phyloP scores from a whole-genome alignment of 2,888 invertebrate genomes.

The Dascillus cervinus region DNA sequence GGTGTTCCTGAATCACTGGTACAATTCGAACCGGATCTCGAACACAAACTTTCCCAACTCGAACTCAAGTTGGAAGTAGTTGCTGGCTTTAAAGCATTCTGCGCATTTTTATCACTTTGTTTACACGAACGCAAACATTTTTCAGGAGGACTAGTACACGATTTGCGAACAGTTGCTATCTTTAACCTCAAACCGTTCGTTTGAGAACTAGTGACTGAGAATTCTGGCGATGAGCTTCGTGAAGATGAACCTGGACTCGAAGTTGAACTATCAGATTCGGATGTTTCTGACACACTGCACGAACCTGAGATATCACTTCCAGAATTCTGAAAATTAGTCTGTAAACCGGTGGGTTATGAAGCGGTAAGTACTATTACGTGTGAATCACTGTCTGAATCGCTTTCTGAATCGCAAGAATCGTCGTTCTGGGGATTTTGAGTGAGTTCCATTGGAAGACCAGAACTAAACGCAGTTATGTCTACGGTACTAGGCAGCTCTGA shows the following conservation, averaged over 20 bases:
- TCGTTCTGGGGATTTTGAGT: slow-evolving; percentile 25
- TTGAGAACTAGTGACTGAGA: slow-evolving; percentile 53
- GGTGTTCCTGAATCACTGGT: slow-evolving; percentile 44
- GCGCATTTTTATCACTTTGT: slow-evolving; percentile 13
- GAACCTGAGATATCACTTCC: slow-evolving; percentile 42
- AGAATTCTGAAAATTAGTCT: slow-evolving; percentile 38
- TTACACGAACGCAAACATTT: slow-evolving; percentile 13
- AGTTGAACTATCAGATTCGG: slow-evolving; percentile 39
- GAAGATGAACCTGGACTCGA: slow-evolving; percentile 39
- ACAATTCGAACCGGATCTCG: slow-evolving; percentile 43
- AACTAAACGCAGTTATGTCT: slow-evolving; percentile 58
- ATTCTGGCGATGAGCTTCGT: slow-evolving; percentile 43
- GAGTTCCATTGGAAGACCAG: slow-evolving; percentile 36
- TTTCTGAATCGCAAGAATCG: slow-evolving; percentile 46
- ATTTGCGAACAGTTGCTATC: slow-evolving; percentile 52
- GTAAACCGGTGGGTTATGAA: not conserved
- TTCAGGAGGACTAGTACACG: slow-evolving; percentile 37
- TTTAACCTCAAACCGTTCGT: slow-evolving; percentile 54
- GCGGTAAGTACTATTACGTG: slow-evolving; percentile 32
- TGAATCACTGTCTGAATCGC: slow-evolving; percentile 51
- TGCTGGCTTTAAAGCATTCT: slow-evolving; percentile 17
- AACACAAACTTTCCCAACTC: slow-evolving; percentile 40
- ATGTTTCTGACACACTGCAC: slow-evolving; percentile 39
- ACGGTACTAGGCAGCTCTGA: slow-evolving; percentile 58
- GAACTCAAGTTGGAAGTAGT: slow-evolving; percentile 47